Evolutionary conservation across 2,888 invertebrate species (phyloP), one percentile per base, ranked within the genome.

Genomic region (Parthenolecanium corni): DNA sequence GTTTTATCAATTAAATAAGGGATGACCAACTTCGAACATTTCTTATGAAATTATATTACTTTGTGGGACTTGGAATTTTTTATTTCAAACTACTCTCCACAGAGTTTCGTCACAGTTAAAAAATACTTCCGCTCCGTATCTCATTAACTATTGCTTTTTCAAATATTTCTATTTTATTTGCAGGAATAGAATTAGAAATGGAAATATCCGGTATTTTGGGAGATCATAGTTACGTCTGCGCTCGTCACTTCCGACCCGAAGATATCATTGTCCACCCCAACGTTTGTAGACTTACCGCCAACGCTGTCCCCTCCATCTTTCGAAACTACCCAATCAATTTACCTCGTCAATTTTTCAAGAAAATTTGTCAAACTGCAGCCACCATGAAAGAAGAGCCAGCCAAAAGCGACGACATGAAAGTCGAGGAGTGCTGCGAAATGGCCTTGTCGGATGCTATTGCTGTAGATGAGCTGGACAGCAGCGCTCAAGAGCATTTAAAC

Each of bases 131-230:
- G 4, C 12, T 38, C 9, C 38, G 38, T 38, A 11, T 9, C 9
- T 38, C 40, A n/a, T 40, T n/a, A 1, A 2, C 12, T n/a, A 2
- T 2, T 40, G 1, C 16, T 40, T 2, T 12, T n/a, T 40, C 14
- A 40, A 40, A n/a, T 40, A 40, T n/a, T 12, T 40, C 2, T 40
- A 1, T 40, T 40, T 51, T 23, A 51, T 2, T 58, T 21, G 5
- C 21, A 58, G 58, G 58, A 25, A 47, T 58, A 47, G 58, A 58
- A 49, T n/a, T 58, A n/a, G 47, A 58, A 44, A 46, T 58, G 47
- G 58, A 58, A 49, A 58, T 58, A n/a, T 25, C 58, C 14, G 36
- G 36, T 36, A 14, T 31, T 47, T 21, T 58, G 36, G 58, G 58
- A 16, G 58, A 58, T 21, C 58, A 58, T 11, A 58, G 58, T 18